Conservation (phyloP, 2,888 invertebrate genomes). For the Pandemis cinnamomeana region DNA sequence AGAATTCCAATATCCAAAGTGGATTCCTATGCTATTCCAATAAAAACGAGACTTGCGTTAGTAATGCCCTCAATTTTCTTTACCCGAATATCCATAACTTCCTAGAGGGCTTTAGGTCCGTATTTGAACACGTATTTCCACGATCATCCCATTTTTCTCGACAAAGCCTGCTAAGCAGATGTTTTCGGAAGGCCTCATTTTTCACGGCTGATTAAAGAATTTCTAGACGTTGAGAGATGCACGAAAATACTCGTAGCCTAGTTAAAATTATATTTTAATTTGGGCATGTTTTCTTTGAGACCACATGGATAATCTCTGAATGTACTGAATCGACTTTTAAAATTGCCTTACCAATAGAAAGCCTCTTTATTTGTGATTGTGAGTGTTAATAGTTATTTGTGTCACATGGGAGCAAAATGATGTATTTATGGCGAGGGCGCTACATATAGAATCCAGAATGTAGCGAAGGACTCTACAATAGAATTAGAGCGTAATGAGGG, state of each 20-base stretch:
- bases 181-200: slow-evolving; percentile 19
- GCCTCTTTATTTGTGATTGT: too few relatives aligned
- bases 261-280: not conserved
- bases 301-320: not conserved
- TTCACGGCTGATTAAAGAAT: slow-evolving; percentile 23
- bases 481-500: too few relatives aligned
- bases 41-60: not conserved
- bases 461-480: too few relatives aligned
- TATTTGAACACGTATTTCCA: slow-evolving; percentile 9
- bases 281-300: not conserved
- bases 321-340: too few relatives aligned
- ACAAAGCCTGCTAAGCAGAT: slow-evolving; percentile 16
- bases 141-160: slow-evolving; percentile 14
- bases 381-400: too few relatives aligned
- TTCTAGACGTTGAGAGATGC: not conserved
- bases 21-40: not conserved
- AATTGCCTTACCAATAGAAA: too few relatives aligned
- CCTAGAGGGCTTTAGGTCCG: not conserved
- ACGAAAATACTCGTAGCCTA: not conserved
- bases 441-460: too few relatives aligned
- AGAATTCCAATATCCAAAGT: too few relatives aligned
- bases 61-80: not conserved
- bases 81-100: slow-evolving; percentile 15
- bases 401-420: too few relatives aligned
- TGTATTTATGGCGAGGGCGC: too few relatives aligned